phyloP scores from a whole-genome alignment of 2,797 vertebrate species.

The Clarias laeviceps region DNA sequence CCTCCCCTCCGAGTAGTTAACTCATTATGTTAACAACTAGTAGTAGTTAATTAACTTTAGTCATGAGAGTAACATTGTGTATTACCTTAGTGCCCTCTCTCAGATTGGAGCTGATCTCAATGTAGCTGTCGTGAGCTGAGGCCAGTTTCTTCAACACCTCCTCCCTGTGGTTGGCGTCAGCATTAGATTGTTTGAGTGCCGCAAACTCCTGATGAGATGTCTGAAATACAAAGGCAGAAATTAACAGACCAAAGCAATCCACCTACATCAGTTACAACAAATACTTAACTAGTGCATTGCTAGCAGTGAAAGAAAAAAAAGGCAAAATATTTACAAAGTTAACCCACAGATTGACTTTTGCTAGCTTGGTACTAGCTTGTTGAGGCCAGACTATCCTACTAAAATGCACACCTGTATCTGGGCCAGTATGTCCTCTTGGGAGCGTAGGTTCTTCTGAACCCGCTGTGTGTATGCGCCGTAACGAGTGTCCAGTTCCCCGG shows the following conservation, averaged over 20 bases:
- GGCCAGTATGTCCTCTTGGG: conserved; percentile 89
- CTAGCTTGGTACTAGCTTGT: not conserved
- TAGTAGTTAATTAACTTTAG: no score
- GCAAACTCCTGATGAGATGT: conserved; percentile 94
- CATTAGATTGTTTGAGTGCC: conserved; percentile 93
- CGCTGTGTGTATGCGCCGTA: conserved; percentile 86
- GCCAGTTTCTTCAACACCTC: conserved; percentile 97
- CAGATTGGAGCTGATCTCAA: conserved; percentile 94
- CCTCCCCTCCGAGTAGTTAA: no score
- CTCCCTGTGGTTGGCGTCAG: conserved; percentile 92
- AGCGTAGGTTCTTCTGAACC: conserved; percentile 85
- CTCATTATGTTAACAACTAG: no score
- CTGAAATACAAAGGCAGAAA: conserved; percentile 63
- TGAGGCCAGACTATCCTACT: not conserved
- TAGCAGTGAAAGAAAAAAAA: not conserved
- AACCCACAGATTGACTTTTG: not conserved
- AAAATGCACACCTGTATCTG: conserved; percentile 67
- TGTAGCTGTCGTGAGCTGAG: conserved; percentile 94
- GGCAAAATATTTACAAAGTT: not conserved
- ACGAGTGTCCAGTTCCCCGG: conserved; percentile 84
- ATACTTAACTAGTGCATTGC: not conserved
- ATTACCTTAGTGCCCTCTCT: conserved; percentile 95
- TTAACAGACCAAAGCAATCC: not conserved
- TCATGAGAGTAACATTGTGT: conserved; percentile 17
- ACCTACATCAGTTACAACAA: not conserved